Evolutionary conservation across 2,888 invertebrate genomes (phyloP).

Genomic region (Megastigmus dorsalis): DNA sequence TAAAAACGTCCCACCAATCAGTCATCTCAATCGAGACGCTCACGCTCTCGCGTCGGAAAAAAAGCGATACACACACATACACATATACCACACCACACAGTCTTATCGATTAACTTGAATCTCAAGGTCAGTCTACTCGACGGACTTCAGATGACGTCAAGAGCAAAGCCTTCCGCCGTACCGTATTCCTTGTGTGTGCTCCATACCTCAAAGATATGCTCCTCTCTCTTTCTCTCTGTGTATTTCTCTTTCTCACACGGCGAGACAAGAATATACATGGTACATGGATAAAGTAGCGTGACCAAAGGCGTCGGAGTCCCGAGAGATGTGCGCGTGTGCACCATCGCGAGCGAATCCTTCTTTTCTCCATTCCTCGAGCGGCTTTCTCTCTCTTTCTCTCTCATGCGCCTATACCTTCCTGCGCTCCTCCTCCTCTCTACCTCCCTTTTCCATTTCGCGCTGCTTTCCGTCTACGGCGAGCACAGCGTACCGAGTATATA

Average conservation of each 20-base stretch:
- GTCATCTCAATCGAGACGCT: conserved; percentile 32
- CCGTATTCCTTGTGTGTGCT: not conserved
- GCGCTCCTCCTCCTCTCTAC: conserved; percentile 16
- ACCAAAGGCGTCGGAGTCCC: not conserved
- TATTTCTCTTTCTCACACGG: not conserved
- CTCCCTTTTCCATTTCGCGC: conserved; percentile 39
- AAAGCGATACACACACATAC: not conserved
- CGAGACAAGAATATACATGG: too few species aligned
- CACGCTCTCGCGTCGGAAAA: not conserved
- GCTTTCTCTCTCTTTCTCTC: conserved; percentile 32
- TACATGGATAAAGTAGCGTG: not conserved
- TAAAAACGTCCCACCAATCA: conserved; percentile 45
- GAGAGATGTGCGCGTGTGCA: not conserved
- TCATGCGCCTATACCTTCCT: conserved; percentile 33
- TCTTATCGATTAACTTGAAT: conserved; percentile 49
- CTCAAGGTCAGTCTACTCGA: conserved; percentile 42
- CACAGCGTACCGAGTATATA: too few species aligned
- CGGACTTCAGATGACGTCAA: conserved; percentile 42
- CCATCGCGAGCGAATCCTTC: conserved; percentile 39
- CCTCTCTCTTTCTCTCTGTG: not conserved
- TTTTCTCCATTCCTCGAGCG: conserved; percentile 35
- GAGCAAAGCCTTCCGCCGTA: conserved; percentile 15
- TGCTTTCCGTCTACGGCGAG: conserved; percentile 37
- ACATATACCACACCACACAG: not conserved
- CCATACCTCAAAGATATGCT: too few species aligned